Evolutionary conservation across 2,888 invertebrate genomes (phyloP).

Genomic region (Cyaniris semiargus): DNA sequence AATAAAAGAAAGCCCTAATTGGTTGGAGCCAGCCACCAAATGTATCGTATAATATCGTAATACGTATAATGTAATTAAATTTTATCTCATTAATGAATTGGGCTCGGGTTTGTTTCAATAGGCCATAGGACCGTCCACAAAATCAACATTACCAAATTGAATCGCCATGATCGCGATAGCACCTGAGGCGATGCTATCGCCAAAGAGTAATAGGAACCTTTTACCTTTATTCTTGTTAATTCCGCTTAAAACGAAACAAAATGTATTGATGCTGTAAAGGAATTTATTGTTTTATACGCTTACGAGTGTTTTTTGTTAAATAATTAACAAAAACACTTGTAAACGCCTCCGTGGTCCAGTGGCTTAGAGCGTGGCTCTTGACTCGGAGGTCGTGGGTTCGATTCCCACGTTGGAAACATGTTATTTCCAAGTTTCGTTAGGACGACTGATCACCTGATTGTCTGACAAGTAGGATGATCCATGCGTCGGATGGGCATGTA

Average conservation of each 20-base stretch:
- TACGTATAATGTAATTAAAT: slow-evolving; percentile 33
- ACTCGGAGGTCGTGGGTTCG: no score
- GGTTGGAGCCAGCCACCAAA: background rate
- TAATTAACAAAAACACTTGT: no score
- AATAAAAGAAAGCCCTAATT: slow-evolving; percentile 9
- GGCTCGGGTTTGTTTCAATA: slow-evolving; percentile 33
- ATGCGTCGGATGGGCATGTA: no score
- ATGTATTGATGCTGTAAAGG: background rate
- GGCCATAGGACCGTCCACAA: slow-evolving; percentile 55
- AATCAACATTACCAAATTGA: slow-evolving; percentile 70
- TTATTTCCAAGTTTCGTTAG: no score
- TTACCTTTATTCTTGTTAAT: background rate
- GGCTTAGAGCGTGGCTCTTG: no score
- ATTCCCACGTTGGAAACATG: no score
- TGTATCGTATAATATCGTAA: slow-evolving; percentile 7
- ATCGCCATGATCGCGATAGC: slow-evolving; percentile 58
- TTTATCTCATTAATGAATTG: slow-evolving; percentile 34
- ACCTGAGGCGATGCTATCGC: slow-evolving; percentile 48
- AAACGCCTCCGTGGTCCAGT: no score
- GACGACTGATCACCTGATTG: no score
- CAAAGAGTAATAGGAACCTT: slow-evolving; percentile 16
- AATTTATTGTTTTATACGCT: background rate
- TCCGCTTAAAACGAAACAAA: background rate
- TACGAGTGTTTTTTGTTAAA: background rate
- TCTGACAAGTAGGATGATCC: no score